A percentile compares a stretch with the other conserved stretches of the same genome.
phyloP scores from a whole-genome alignment of 2,113 vertebrate genomes.

The Gobiocypris rarus region DNA sequence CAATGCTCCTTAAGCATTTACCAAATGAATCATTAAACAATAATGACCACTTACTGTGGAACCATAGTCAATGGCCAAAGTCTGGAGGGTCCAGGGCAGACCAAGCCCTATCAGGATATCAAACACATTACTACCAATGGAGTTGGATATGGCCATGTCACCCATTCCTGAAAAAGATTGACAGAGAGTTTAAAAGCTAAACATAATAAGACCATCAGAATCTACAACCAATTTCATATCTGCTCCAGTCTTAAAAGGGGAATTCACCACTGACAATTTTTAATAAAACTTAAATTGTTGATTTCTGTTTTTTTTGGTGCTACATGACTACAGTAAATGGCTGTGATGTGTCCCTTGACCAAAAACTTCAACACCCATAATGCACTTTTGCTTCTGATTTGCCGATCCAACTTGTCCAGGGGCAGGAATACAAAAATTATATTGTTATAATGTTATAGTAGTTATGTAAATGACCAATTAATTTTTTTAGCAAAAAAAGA shows the following conservation, averaged over 20 bases:
- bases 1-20: constrained; percentile 5
- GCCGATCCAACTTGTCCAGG: too few species aligned
- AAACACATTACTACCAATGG: constrained; percentile 97
- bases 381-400: not conserved
- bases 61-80: constrained; percentile 90
- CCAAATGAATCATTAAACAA: not conserved
- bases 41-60: constrained; percentile 84
- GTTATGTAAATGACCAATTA: too few species aligned
- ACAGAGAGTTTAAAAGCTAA: constrained; percentile 41
- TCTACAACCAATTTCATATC: not conserved
- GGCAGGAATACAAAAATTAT: too few species aligned
- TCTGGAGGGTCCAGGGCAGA: constrained; percentile 92
- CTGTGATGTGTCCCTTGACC: not conserved
- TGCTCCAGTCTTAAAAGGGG: not conserved
- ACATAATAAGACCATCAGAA: not conserved
- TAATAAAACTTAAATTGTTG: not conserved
- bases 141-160: constrained; percentile 97
- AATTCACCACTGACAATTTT: not conserved
- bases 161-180: constrained; percentile 84
- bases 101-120: constrained; percentile 95
- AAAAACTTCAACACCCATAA: not conserved
- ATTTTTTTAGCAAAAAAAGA: too few species aligned
- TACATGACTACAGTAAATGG: not conserved
- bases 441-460: too few species aligned
- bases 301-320: too few species aligned